These are phyloP conservation scores for Toxostoma redivivum DNA, from an alignment of 2,113 vertebrate genomes.

Conservation along the genomic window DNA sequence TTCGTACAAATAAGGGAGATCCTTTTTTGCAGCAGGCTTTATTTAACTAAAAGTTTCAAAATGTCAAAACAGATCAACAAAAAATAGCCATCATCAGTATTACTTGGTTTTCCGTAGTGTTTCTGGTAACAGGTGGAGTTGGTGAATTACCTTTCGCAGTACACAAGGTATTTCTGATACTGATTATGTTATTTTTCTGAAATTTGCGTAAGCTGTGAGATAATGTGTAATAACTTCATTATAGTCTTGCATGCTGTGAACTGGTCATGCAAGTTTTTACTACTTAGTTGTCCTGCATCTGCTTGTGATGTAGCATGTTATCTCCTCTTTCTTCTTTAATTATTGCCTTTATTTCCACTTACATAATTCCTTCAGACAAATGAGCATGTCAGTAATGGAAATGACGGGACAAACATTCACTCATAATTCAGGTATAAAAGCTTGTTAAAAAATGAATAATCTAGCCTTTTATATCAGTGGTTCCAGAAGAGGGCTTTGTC, in stretches of 20 bases:
- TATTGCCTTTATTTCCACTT: background rate
- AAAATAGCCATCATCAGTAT: background rate
- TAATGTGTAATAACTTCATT: conserved; percentile 53
- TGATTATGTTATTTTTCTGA: conserved; percentile 31
- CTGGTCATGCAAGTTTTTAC: conserved; percentile 58
- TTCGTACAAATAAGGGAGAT: background rate
- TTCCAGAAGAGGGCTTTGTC: background rate
- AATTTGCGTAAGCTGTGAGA: conserved; percentile 31
- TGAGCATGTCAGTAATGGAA: background rate
- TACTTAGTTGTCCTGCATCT: background rate
- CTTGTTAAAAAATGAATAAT: background rate
- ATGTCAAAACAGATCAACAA: background rate
- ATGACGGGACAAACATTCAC: background rate
- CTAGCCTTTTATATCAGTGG: background rate
- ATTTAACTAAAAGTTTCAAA: background rate
- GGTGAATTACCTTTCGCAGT: background rate
- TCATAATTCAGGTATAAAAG: background rate
- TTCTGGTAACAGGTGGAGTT: background rate
- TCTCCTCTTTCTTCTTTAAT: background rate
- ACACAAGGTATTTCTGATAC: background rate
- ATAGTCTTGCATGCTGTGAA: conserved; percentile 44
- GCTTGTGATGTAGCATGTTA: background rate
- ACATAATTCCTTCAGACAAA: background rate
- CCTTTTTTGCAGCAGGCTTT: background rate
- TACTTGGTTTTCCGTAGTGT: background rate